Percentiles rank a stretch among this genome's conserved stretches.
phyloP scores from a whole-genome alignment of 2,888 invertebrate species.

The Brachynemurus nebulosus region DNA sequence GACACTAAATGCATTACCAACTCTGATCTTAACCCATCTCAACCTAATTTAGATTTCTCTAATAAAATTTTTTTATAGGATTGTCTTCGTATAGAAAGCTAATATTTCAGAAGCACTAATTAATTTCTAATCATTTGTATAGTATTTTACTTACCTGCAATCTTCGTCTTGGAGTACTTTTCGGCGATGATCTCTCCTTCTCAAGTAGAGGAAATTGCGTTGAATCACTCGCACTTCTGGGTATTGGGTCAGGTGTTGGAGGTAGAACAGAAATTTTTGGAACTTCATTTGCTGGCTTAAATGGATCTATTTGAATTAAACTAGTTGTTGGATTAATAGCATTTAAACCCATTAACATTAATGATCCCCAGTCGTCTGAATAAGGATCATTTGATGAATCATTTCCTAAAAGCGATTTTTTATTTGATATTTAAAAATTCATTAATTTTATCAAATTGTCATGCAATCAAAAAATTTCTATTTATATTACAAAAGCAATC shows the following conservation, averaged over 20 bases:
- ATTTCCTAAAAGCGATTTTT: too few species aligned
- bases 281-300: conserved; percentile 31
- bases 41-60: conserved; percentile 3
- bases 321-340: conserved; percentile 47
- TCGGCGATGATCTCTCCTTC: neutral
- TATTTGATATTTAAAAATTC: too few species aligned
- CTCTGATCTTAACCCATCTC: too few species aligned
- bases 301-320: conserved; percentile 41
- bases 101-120: too few species aligned
- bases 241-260: conserved; percentile 47
- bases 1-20: too few species aligned
- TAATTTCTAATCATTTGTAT: neutral
- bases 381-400: neutral
- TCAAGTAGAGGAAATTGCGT: conserved; percentile 5
- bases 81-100: too few species aligned
- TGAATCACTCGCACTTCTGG: conserved; percentile 3
- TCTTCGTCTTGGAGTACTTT: conserved; percentile 6
- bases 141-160: conserved; percentile 2
- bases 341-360: conserved; percentile 53
- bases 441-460: too few species aligned
- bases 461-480: neutral
- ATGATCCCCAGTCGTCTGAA: conserved; percentile 43
- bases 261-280: conserved; percentile 63
- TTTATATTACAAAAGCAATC: neutral
- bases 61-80: neutral